Base-by-base conservation (phyloP, 2,113 vertebrate genomes). In the Elephas maximus region DNA sequence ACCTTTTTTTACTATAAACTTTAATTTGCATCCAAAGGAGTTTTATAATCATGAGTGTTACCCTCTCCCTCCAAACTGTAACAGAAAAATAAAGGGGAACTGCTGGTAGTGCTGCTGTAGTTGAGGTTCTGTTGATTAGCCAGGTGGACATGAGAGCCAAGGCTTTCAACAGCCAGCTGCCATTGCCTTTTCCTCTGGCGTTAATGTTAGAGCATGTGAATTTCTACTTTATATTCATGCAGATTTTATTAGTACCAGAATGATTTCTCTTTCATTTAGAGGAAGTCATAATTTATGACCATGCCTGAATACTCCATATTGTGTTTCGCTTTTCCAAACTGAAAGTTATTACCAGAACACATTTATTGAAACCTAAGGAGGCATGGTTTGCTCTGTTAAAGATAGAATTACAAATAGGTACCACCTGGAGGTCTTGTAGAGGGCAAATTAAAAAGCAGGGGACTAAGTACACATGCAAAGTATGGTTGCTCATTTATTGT, bases 181-280 rank as follows among this genome's bases (percentile, higher is more conserved):
- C 63, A 57, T 91, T 94, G 60, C 88, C 95, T 96, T 88, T 44
- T 80, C 91, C 73, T 95, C 93, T 78, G 74, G 88, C 83, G 63
- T 88, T 92, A 78, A 62, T 51, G 83, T 92, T 37, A 88, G 93
- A 51, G 23, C 69, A 76, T 89, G 60, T n/a, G 33, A 93, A 92
- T 96, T 95, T 95, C 98, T 91, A 80, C 88, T 95, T 80, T 93
- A 80, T 94, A 65, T 69, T 74, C 65, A 90, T 84, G 91, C 82
- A 98, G 96, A 95, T 97, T 91, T 95, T 94, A 96, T 97, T 98
- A 97, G 65, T 69, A 71, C 24, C 82, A 96, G 53, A 94, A 86
- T 91, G 17, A 88, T 95, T 97, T 97, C 88, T 96, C 83, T 96
- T 97, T 84, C 89, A 79, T 88, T 97, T 80, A 71, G 78, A 92